Conservation (phyloP, 2,797 vertebrate genomes). For the Pangasius djambal region DNA sequence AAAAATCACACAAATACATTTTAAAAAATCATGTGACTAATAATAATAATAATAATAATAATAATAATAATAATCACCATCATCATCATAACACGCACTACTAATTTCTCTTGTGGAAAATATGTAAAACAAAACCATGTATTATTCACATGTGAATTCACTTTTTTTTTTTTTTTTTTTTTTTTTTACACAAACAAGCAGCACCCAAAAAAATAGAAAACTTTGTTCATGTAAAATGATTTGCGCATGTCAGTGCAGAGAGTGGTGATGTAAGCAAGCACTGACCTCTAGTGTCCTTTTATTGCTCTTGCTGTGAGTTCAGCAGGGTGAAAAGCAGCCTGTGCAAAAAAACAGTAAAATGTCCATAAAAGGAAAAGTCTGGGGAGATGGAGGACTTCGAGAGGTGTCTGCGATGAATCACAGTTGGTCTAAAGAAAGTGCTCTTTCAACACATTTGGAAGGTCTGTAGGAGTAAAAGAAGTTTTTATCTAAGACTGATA, state of each 20-base stretch:
- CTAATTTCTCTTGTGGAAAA: background rate
- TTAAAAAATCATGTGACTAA: background rate
- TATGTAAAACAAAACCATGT: background rate
- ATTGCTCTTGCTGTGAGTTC: background rate
- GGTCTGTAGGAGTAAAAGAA: background rate
- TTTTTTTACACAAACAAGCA: background rate
- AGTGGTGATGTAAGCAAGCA: slow-evolving; percentile 6
- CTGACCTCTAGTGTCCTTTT: slow-evolving; percentile 45
- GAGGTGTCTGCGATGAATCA: background rate
- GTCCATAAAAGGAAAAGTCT: slow-evolving; percentile 39
- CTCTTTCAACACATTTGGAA: background rate
- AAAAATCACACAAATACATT: background rate
- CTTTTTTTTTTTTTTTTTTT: background rate
- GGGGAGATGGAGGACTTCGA: background rate
- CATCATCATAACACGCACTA: background rate
- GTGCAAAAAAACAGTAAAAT: slow-evolving; percentile 15
- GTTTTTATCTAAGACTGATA: background rate
- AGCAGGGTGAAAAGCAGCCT: background rate
- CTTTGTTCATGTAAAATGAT: too few relatives aligned
- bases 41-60: background rate
- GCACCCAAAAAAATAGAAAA: background rate
- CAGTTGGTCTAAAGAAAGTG: background rate
- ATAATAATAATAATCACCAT: background rate
- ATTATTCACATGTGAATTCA: background rate
- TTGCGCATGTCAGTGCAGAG: background rate